Base-by-base conservation (phyloP, 1,140 invertebrate species). In the Babylonia areolata region DNA sequence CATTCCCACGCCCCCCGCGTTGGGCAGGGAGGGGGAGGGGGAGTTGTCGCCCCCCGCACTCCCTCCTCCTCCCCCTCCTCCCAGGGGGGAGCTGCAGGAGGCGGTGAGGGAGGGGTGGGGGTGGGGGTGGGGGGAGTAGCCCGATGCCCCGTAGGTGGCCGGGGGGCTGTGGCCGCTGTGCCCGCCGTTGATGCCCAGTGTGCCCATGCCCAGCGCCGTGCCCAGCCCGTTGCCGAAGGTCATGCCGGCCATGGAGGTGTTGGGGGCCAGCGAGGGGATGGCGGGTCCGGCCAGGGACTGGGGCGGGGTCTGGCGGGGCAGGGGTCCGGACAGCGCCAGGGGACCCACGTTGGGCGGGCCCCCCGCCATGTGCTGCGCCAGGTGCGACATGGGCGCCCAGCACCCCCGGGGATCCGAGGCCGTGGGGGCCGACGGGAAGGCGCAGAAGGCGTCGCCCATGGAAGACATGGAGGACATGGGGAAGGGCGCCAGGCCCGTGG, bases 401-500 rank as follows among this genome's bases (percentile, higher is more conserved):
- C 92, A 87, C 5, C 58, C 15, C 15, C 73, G 89, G 54, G 92
- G 92, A 40, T 85, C 84, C 40, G 86, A 84, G 20, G 58, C 15
- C 5, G 58, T 23, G 15, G 58, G 58, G 17, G 58, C 23, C 1
- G 91, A 88, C 39, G 91, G 90, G 81, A 94, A 91, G 20, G 90
- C 90, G 77, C 92, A 94, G 81, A 94, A 90, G 23, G 93, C 86
- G 85, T 94, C 93, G 20, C 82, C 82, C 91, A 94, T 94, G 40
- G 91, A n/a, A n/a, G n/a, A n/a, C n/a, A n/a, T n/a, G n/a, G n/a
- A n/a, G n/a, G n/a, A n/a, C 91, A 94, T 94, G 40, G 91, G 88
- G 93, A 99, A 99, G 3, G 98, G 98, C 20, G 98, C 97, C 81
- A 99, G 95, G 58, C 97, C 97, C 90, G 99, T 98, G 0, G 98